Conservation (phyloP, 2,888 invertebrate species). For the Temnothorax rugatulus region DNA sequence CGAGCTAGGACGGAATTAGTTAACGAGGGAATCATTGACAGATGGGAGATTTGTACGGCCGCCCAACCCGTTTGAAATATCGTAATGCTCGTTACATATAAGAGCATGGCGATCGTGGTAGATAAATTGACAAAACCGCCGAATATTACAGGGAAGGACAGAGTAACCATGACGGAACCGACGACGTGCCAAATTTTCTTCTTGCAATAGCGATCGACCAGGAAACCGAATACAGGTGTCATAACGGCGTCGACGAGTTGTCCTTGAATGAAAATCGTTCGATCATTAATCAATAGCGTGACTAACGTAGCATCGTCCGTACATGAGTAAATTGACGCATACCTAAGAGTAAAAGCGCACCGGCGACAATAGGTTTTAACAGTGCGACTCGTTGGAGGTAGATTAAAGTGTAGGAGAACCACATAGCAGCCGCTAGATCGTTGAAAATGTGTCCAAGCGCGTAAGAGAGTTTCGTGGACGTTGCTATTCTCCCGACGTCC, state of each 20-base stretch:
- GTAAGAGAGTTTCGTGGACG: conserved; percentile 81
- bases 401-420: conserved; percentile 86
- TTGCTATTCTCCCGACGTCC: conserved; percentile 74
- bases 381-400: conserved; percentile 84
- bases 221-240: conserved; percentile 93
- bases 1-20: conserved; percentile 91
- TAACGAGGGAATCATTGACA: conserved; percentile 95
- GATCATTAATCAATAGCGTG: neutral
- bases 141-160: conserved; percentile 84
- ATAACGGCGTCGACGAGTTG: conserved; percentile 84
- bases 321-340: conserved; percentile 12
- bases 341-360: conserved; percentile 83
- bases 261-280: conserved; percentile 73
- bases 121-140: conserved; percentile 78
- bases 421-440: conserved; percentile 87
- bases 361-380: conserved; percentile 82
- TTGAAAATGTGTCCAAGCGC: conserved; percentile 86
- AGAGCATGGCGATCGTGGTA: conserved; percentile 64
- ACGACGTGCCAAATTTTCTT: conserved; percentile 95
- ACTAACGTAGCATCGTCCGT: neutral
- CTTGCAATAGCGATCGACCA: conserved; percentile 93
- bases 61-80: conserved; percentile 98
- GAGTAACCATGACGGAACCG: conserved; percentile 87
- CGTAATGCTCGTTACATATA: conserved; percentile 88
- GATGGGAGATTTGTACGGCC: conserved; percentile 96